These are phyloP conservation scores for Lates calcarifer DNA, from an alignment of 2,113 vertebrate species.

Conservation along the genomic window DNA sequence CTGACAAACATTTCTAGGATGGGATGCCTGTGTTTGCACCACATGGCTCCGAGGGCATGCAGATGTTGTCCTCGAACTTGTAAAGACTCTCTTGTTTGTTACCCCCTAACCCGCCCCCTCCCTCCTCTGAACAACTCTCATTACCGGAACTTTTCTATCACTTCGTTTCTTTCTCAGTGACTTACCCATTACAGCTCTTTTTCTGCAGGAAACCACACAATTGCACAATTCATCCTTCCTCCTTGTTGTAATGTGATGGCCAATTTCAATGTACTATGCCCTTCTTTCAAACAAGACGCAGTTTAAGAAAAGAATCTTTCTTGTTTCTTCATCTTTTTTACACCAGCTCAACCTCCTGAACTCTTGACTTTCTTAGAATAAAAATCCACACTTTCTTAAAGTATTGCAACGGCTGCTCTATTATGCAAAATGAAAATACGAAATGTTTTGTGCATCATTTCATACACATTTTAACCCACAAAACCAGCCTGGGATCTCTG, in stretches of 20 bases:
- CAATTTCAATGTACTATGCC: not conserved
- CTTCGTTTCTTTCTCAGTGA: not conserved
- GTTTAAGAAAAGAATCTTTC: not conserved
- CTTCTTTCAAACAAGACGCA: not conserved
- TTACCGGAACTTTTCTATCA: not conserved
- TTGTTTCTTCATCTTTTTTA: not conserved
- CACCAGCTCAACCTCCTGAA: slow-evolving; percentile 1
- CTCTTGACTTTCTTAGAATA: not conserved
- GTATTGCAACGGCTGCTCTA: not conserved
- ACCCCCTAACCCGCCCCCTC: not conserved
- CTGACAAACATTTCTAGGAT: slow-evolving; percentile 6
- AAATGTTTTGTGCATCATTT: not conserved
- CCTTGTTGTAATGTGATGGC: slow-evolving; percentile 13
- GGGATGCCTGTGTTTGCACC: slow-evolving; percentile 8
- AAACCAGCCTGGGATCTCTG: not conserved
- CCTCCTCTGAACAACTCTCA: not conserved
- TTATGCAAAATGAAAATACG: not conserved
- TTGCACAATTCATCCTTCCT: not conserved
- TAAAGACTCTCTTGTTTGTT: slow-evolving; percentile 12
- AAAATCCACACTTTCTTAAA: not conserved
- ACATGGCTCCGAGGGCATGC: not conserved
- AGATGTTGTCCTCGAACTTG: not conserved
- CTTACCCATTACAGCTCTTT: not conserved
- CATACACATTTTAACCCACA: not conserved
- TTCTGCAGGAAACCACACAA: not conserved